Base-by-base conservation (phyloP, 2,113 vertebrate species). In the Dicerorhinus sumatrensis region DNA sequence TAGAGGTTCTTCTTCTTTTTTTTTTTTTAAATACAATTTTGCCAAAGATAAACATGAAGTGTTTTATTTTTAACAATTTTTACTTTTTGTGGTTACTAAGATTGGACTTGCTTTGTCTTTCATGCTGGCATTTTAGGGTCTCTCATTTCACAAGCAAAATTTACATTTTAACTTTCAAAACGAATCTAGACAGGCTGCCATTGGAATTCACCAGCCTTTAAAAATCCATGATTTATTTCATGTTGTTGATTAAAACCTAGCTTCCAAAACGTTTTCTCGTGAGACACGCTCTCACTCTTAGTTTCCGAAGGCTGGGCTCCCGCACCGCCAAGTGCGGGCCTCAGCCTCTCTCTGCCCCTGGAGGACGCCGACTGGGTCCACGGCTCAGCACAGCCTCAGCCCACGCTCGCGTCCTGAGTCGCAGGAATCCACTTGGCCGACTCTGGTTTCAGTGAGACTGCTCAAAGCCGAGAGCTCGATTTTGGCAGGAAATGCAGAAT, bases 241-340 rank as follows among this genome's bases (percentile, higher is more conserved):
- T 25, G 39, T 27, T 23, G 17, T 72, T 95, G 92, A 95, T 93
- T 67, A 95, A 91, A 95, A 76, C 67, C 89, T 86, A 92, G 82
- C 82, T 91, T 70, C 87, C 60, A 82, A 20, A 77, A 54, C 48
- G 63, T 72, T 89, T 93, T 75, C 60, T 54, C 9, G 33, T 14
- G 80, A 95, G 72, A 83, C n/a, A n/a, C 76, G 73, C 10, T n/a
- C n/a, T 72, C 56, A 60, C 72, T 89, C 60, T 89, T 5, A 0
- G 18, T 65, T 54, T 89, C 89, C 96, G 84, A 76, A 76, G 76
- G 36, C 95, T 60, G 76, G 5, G 2, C 39, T 91, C 12, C 42
- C 20, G 25, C 27, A 72, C 84, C 56, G 5, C 86, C 18, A 5
- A 2, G 27, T 8, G 48, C 1, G 6, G 36, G 86, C 60, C 72